Percentiles rank a stretch among this genome's conserved stretches.
Evolutionary conservation across 2,113 vertebrate species (phyloP).

Genomic region (Cyprichromis sp.): DNA sequence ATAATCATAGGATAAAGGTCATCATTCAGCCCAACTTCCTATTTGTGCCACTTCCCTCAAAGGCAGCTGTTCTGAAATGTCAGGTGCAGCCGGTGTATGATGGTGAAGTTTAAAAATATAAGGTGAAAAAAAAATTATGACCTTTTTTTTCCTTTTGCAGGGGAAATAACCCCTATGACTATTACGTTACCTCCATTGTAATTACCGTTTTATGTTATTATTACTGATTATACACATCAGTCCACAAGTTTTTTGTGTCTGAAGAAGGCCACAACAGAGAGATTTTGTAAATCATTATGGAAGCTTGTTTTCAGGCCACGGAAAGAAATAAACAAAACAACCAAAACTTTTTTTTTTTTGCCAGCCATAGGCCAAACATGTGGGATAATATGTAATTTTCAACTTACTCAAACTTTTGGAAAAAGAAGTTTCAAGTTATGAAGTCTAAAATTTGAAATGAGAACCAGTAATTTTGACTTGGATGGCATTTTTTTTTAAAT

Average conservation of each 20-base stretch:
- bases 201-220: neutral
- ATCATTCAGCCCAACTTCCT: neutral
- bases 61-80: neutral
- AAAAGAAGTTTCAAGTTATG: neutral
- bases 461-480: neutral
- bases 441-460: neutral
- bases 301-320: neutral
- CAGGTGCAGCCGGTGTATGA: neutral
- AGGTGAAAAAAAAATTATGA: neutral
- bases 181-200: neutral
- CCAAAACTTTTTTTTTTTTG: neutral
- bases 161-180: neutral
- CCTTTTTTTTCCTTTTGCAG: neutral
- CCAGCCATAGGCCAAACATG: neutral
- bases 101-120: neutral
- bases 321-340: neutral
- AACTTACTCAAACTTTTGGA: neutral
- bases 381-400: neutral
- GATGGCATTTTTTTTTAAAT: neutral
- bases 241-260: neutral
- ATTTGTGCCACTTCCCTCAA: neutral
- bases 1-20: neutral
- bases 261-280: neutral
- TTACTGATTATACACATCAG: neutral
- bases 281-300: neutral